phyloP scores from a whole-genome alignment of 2,113 vertebrate species.

The Nematolebias whitei region DNA sequence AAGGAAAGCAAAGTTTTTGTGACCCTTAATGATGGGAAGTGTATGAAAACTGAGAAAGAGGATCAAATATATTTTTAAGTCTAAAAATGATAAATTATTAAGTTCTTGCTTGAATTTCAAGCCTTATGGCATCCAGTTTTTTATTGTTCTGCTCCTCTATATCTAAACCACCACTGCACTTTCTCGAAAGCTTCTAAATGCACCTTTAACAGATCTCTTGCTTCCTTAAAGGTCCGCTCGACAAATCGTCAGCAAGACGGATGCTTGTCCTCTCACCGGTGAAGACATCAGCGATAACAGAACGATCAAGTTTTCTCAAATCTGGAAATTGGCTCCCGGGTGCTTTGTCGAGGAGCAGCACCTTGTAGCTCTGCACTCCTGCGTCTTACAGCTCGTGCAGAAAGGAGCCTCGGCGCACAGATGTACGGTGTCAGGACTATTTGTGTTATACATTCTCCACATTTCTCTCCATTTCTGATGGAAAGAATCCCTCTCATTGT shows the following conservation, averaged over 20 bases:
- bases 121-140: too few relatives aligned
- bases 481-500: conserved; percentile 71
- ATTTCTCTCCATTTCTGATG: conserved; percentile 75
- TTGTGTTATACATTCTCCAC: conserved; percentile 80
- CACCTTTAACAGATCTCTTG: conserved; percentile 34
- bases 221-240: conserved; percentile 31
- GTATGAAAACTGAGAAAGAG: too few relatives aligned
- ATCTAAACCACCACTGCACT: not conserved
- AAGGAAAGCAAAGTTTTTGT: too few relatives aligned
- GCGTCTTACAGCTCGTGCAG: conserved; percentile 42
- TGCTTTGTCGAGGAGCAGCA: conserved; percentile 52
- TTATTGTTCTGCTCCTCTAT: not conserved
- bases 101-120: too few relatives aligned
- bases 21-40: too few relatives aligned
- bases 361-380: conserved; percentile 61
- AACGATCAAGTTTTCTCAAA: conserved; percentile 49
- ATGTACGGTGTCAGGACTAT: conserved; percentile 81
- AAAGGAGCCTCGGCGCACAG: conserved; percentile 66
- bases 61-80: too few relatives aligned
- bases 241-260: conserved; percentile 52
- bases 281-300: conserved; percentile 68
- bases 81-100: too few relatives aligned
- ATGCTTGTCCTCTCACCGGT: conserved; percentile 52
- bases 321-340: conserved; percentile 52
- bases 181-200: conserved; percentile 42